phyloP scores from a whole-genome alignment of 2,888 invertebrate genomes.

The Limnephilus rhombicus region DNA sequence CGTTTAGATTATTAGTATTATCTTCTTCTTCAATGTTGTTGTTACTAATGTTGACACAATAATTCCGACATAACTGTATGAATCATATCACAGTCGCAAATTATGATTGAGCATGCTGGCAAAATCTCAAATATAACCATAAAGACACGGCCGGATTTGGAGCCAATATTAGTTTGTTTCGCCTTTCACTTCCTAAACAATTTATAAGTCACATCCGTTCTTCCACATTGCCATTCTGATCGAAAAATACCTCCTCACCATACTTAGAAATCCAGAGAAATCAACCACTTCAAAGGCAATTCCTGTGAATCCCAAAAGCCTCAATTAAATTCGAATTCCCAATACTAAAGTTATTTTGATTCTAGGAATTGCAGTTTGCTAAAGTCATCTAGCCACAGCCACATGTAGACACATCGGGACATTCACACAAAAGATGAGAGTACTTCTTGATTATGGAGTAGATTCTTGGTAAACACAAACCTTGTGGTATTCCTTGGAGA shows the following conservation, averaged over 20 bases:
- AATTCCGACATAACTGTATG: neutral
- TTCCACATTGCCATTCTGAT: neutral
- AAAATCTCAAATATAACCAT: neutral
- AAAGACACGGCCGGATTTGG: too few relatives aligned
- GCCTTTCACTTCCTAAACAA: neutral
- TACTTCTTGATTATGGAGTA: neutral
- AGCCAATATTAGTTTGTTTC: neutral
- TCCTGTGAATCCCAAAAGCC: neutral
- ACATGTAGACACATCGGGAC: neutral
- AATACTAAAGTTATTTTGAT: neutral
- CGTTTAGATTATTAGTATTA: too few relatives aligned
- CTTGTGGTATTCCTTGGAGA: neutral
- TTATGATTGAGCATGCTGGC: neutral
- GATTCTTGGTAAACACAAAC: slow-evolving; percentile 15
- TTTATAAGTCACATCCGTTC: neutral
- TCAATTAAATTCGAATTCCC: neutral
- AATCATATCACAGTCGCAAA: too few relatives aligned
- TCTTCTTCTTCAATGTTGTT: too few relatives aligned
- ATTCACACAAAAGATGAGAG: neutral
- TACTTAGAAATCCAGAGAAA: neutral
- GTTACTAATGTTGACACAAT: neutral
- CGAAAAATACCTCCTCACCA: neutral
- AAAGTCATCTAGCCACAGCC: neutral
- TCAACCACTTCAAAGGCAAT: neutral
- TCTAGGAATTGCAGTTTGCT: neutral